phyloP scores from a whole-genome alignment of 92 coral and sea anemone species.

The Phenganax marumi region DNA sequence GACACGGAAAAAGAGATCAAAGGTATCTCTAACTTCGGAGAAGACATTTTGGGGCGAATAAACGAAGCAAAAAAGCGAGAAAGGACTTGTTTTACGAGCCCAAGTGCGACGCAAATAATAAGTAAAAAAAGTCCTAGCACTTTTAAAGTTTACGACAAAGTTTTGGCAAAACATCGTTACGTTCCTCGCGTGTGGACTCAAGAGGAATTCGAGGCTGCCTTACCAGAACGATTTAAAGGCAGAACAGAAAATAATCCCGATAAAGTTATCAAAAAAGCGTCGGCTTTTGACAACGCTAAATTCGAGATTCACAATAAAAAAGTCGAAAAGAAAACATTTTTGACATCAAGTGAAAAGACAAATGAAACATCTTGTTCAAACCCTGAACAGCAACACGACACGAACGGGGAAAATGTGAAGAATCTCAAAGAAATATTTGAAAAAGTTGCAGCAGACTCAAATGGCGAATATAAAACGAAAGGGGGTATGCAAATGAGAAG shows the following conservation, averaged over 20 bases:
- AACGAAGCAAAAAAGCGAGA: not conserved
- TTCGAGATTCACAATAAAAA: not conserved
- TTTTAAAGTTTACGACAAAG: constrained; percentile 31
- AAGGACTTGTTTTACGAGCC: not conserved
- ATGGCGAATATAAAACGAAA: not conserved
- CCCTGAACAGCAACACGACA: not conserved
- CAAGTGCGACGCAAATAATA: not conserved
- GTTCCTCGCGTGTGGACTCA: constrained; percentile 43
- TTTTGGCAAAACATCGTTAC: constrained; percentile 34
- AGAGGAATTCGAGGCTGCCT: constrained; percentile 41
- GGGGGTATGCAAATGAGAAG: not conserved
- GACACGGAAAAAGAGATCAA: not conserved
- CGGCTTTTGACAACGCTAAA: not conserved
- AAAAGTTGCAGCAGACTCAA: not conserved
- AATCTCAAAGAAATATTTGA: constrained; percentile 25
- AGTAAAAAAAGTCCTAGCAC: constrained; percentile 7
- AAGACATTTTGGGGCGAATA: not conserved
- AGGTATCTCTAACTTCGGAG: not conserved
- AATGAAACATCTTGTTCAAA: not conserved
- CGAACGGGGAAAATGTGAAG: constrained; percentile 2
- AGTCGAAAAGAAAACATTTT: not conserved
- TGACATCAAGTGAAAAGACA: not conserved
- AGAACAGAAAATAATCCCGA: not conserved
- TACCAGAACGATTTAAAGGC: constrained; percentile 17
- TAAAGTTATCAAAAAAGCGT: not conserved